Base-by-base conservation (phyloP, 2,113 vertebrate genomes). In the Phylloscopus trochilus region DNA sequence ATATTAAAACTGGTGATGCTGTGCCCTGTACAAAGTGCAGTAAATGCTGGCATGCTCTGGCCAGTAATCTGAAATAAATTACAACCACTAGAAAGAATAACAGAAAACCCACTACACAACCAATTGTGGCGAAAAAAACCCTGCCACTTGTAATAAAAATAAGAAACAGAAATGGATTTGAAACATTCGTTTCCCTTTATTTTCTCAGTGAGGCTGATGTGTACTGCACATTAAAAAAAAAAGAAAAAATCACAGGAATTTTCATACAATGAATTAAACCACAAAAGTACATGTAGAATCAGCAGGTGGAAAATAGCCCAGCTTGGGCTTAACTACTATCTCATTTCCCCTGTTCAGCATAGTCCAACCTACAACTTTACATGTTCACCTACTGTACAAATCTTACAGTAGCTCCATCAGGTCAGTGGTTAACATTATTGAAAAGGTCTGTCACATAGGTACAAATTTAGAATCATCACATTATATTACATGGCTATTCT, bases 171-270 rank as follows among this genome's bases (percentile, higher is more conserved):
- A 95, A 89, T 98, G 89, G 89, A 96, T 98, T 98, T 98, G 98
- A 99, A 99, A 99, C 98, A 99, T 98, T 98, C 96, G 98, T 99
- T 99, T 99, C 98, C 98, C 98, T 99, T 99, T 99, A 99, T 99
- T 99, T 99, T 98, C 98, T 99, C 99, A 98, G 98, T 99, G 98
- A 99, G 98, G 98, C 99, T 98, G 98, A 99, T 99, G 98, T 98
- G 98, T 99, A 99, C 98, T 98, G 98, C 98, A 99, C 98, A 99
- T 99, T 97, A 43, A 83, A 96, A 96, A 96, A 96, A 98, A 92
- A 14, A 64, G 31, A 73, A 98, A 98, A 98, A 98, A 99, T 98
- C 98, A 99, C 98, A 99, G 99, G 98, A 99, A 98, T 99, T 98
- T 98, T 97, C 96, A 98, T 99, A 99, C 98, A 99, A 98, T 98